Percentiles rank a stretch among this genome's conserved stretches.
These are phyloP conservation scores for Carassius gibelio DNA, from an alignment of 2,113 vertebrate species.

Conservation along the genomic window DNA sequence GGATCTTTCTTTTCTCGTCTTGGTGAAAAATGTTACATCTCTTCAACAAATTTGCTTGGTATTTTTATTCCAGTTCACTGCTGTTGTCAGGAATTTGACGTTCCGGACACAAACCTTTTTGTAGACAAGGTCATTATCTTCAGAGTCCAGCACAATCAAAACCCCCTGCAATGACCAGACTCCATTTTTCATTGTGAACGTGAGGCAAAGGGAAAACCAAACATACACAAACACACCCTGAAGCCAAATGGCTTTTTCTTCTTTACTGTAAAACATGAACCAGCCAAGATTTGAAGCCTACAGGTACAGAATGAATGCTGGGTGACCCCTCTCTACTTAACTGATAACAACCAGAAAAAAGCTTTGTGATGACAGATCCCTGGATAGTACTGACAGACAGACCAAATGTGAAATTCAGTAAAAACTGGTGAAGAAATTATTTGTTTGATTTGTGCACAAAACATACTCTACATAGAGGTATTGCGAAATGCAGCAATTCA, in stretches of 20 bases:
- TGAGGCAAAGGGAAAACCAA: neutral
- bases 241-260: neutral
- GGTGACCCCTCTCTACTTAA: neutral
- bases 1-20: slow-evolving; percentile 3
- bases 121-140: neutral
- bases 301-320: neutral
- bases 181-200: neutral
- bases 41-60: neutral
- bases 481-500: neutral
- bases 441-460: neutral
- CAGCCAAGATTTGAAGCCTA: neutral
- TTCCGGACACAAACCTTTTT: neutral
- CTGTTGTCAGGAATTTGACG: neutral
- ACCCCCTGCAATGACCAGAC: neutral
- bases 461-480: neutral
- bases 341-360: neutral
- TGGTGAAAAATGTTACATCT: neutral
- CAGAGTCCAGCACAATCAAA: neutral
- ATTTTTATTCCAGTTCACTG: neutral
- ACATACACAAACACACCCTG: neutral
- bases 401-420: neutral
- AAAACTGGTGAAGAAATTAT: neutral
- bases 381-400: neutral
- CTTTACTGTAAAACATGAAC: neutral
- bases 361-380: neutral